phyloP scores from a whole-genome alignment of 2,888 invertebrate species.

The Asteroscopus sphinx region DNA sequence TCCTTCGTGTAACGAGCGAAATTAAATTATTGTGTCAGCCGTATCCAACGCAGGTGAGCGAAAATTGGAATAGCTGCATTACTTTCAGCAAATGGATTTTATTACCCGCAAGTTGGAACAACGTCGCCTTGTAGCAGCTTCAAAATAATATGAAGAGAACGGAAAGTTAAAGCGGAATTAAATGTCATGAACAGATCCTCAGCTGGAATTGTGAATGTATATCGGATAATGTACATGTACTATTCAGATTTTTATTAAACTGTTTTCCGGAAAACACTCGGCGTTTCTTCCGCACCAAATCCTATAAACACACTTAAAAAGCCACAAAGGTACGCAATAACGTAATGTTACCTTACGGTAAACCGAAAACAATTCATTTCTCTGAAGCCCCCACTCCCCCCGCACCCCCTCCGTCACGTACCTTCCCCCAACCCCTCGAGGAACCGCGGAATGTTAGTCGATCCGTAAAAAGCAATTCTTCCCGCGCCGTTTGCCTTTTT shows the following conservation, averaged over 20 bases:
- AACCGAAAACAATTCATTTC: slow-evolving; percentile 86
- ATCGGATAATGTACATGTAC: slow-evolving; percentile 25
- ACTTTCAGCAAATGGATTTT: slow-evolving; percentile 38
- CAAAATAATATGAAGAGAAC: slow-evolving; percentile 50
- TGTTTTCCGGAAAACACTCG: slow-evolving; percentile 48
- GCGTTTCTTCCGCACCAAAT: slow-evolving; percentile 61
- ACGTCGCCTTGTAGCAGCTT: slow-evolving; percentile 50
- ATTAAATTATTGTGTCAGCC: slow-evolving; percentile 78
- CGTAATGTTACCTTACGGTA: slow-evolving; percentile 80
- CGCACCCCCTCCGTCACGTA: slow-evolving; percentile 56
- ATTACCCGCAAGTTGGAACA: slow-evolving; percentile 52
- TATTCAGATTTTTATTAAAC: slow-evolving; percentile 52
- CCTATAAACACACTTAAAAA: slow-evolving; percentile 80
- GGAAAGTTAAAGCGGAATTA: slow-evolving; percentile 51
- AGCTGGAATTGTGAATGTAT: slow-evolving; percentile 29
- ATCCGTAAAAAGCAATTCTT: slow-evolving; percentile 88
- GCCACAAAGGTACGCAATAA: slow-evolving; percentile 83
- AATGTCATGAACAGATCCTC: slow-evolving; percentile 55
- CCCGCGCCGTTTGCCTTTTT: slow-evolving; percentile 84
- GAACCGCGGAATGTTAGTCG: slow-evolving; percentile 80
- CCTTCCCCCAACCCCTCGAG: slow-evolving; percentile 62
- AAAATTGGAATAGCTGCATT: slow-evolving; percentile 67
- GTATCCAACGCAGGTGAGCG: slow-evolving; percentile 66
- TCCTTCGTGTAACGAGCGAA: slow-evolving; percentile 74
- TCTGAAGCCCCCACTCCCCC: slow-evolving; percentile 59